Evolutionary conservation across 2,888 invertebrate species (phyloP), one percentile per base, ranked within the genome.

Genomic region (Drosophila multiciliata): DNA sequence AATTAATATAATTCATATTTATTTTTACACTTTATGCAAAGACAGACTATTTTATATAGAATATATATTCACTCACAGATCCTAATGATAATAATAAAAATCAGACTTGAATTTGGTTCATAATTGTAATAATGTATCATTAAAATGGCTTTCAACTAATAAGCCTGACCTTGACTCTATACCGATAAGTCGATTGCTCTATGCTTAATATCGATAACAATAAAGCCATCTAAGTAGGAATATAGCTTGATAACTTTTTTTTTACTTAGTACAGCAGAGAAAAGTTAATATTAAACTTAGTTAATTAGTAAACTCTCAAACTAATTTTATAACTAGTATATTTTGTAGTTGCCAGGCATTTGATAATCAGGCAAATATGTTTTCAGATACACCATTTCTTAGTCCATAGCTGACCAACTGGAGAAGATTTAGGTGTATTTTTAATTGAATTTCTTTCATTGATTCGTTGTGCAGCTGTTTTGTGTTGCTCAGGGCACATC

Each of bases 381-480:
- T 20, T 33, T 52, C 4, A 53, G 20, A 53, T n/a, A 53, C 6
- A 20, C 15, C 17, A 53, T 35, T 20, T 35, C 5, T 23, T 15
- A 35, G 20, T 8, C 2, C 11, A 20, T 15, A 53, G 20, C 20
- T 26, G 7, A 7, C n/a, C 4, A 23, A 26, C 65, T 66, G 66
- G 66, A 66, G 29, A 66, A 42, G 9, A 67, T 35, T 45, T 66
- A 15, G 29, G n/a, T 67, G 7, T 23, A 66, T 32, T 35, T 50
- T 33, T 32, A 12, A 35, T 42, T 15, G 26, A 35, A 33, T 33
- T 33, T 49, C 3, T 26, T 32, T 15, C n/a, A 53, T 23, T 20
- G 26, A 49, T 23, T 33, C 20, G 64, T 7, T 35, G n/a, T 17
- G 38, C 66, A 65, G 64, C 65, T 66, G 42, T 65, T 45, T 45